Evolutionary conservation across 2,888 invertebrate genomes (phyloP).

Genomic region (Ditylenchus weischeri): DNA sequence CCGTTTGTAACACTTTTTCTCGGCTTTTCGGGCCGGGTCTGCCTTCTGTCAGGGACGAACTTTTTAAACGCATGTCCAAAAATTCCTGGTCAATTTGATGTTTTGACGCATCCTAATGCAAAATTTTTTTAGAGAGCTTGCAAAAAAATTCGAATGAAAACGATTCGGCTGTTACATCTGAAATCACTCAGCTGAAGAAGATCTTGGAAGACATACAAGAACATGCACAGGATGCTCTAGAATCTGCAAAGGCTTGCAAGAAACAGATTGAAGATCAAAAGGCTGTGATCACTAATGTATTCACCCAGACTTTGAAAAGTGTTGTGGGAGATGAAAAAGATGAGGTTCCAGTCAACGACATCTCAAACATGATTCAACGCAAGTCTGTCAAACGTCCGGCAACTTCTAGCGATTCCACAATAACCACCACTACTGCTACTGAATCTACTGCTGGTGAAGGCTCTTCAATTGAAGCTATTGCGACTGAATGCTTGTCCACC

Average conservation of each 20-base stretch:
- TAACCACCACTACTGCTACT: neutral
- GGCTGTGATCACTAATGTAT: neutral
- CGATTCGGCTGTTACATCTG: neutral
- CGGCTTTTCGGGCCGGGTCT: too few relatives aligned
- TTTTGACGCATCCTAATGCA: neutral
- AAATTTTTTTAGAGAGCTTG: neutral
- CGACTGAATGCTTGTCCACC: neutral
- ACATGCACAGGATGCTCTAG: neutral
- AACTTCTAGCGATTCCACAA: neutral
- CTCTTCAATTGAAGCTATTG: neutral
- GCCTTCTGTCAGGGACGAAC: too few relatives aligned
- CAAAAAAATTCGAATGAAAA: neutral
- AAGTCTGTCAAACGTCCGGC: slow-evolving; percentile 1
- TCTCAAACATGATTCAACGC: neutral
- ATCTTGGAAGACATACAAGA: neutral
- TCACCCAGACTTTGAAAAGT: neutral
- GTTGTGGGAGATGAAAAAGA: neutral
- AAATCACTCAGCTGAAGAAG: slow-evolving; percentile 3
- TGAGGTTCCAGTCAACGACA: neutral
- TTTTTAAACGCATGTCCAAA: too few relatives aligned
- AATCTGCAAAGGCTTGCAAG: neutral
- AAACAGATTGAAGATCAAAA: neutral
- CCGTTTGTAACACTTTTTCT: too few relatives aligned
- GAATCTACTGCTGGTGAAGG: too few relatives aligned
- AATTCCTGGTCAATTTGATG: too few relatives aligned